A percentile compares a stretch with the other conserved stretches of the same genome.
Evolutionary conservation across 2,888 invertebrate genomes (phyloP).

Genomic region (Drosophila borealis): DNA sequence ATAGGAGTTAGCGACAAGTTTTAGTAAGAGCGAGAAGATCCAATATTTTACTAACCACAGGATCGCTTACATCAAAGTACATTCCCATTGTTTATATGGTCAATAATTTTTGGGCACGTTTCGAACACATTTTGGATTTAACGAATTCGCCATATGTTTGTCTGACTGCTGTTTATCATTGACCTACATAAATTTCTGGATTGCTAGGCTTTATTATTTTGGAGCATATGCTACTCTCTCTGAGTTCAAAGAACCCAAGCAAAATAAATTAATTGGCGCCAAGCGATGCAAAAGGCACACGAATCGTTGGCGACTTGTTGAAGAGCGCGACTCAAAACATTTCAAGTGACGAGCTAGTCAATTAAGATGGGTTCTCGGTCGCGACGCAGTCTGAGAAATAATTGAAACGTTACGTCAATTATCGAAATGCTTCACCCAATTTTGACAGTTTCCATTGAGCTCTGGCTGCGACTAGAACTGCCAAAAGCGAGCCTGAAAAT

Average conservation of each 20-base stretch:
- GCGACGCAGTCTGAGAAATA: slow-evolving; percentile 52
- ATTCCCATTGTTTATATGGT: background rate
- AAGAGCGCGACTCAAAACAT: slow-evolving; percentile 43
- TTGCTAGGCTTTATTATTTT: slow-evolving; percentile 2
- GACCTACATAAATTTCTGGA: slow-evolving; percentile 53
- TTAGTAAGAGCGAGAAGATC: background rate
- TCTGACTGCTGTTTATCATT: slow-evolving; percentile 36
- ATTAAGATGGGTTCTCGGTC: slow-evolving; percentile 42
- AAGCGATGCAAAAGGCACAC: slow-evolving; percentile 10
- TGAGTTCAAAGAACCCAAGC: slow-evolving; percentile 68
- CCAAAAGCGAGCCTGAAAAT: slow-evolving; percentile 33
- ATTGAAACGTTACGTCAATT: slow-evolving; percentile 56
- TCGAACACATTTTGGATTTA: background rate
- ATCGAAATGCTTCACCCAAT: slow-evolving; percentile 43
- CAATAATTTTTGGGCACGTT: slow-evolving; percentile 2
- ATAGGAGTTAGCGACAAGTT: no score
- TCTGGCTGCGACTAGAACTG: slow-evolving; percentile 18
- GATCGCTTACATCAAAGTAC: background rate
- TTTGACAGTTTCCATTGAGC: slow-evolving; percentile 61
- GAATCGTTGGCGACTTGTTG: slow-evolving; percentile 32
- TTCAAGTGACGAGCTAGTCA: slow-evolving; percentile 54
- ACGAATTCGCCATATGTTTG: slow-evolving; percentile 11
- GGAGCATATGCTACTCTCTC: slow-evolving; percentile 5
- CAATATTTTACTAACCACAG: background rate
- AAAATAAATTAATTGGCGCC: slow-evolving; percentile 50